These are phyloP conservation scores for Chiloscyllium plagiosum DNA, from an alignment of 2,113 vertebrate species.

Conservation along the genomic window DNA sequence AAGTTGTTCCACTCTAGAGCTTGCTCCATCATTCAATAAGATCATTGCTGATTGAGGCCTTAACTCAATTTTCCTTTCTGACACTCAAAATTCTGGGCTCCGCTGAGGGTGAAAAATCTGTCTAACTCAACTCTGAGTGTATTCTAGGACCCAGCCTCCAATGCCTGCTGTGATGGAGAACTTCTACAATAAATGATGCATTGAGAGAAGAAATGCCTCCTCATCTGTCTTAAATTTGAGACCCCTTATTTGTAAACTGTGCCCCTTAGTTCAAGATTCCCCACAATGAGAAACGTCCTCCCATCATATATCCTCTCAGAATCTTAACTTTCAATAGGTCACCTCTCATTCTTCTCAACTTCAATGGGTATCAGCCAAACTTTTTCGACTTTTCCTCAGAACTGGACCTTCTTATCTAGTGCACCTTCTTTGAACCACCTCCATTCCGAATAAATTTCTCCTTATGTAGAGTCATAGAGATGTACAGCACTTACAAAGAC, in stretches of 20 bases:
- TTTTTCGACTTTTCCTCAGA: neutral
- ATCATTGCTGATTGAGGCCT: neutral
- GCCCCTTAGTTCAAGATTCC: neutral
- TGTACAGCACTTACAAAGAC: too few relatives aligned
- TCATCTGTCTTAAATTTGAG: neutral
- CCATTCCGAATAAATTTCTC: too few relatives aligned
- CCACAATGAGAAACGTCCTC: too few relatives aligned
- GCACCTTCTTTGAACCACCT: neutral
- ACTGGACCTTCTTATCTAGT: neutral
- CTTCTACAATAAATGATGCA: neutral
- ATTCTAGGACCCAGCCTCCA: neutral
- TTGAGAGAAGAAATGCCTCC: neutral
- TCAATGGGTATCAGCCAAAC: neutral
- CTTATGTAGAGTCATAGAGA: neutral
- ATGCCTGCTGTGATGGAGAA: neutral
- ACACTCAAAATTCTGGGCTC: too few relatives aligned
- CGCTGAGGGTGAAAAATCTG: neutral
- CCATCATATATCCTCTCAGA: neutral
- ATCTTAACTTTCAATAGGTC: neutral
- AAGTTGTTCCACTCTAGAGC: neutral
- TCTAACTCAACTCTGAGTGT: neutral
- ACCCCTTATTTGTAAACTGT: neutral
- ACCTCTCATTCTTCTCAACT: neutral
- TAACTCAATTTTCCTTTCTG: neutral
- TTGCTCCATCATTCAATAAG: neutral